Evolutionary conservation across 2,113 vertebrate species (phyloP).

Genomic region (Emydura subglobosa): DNA sequence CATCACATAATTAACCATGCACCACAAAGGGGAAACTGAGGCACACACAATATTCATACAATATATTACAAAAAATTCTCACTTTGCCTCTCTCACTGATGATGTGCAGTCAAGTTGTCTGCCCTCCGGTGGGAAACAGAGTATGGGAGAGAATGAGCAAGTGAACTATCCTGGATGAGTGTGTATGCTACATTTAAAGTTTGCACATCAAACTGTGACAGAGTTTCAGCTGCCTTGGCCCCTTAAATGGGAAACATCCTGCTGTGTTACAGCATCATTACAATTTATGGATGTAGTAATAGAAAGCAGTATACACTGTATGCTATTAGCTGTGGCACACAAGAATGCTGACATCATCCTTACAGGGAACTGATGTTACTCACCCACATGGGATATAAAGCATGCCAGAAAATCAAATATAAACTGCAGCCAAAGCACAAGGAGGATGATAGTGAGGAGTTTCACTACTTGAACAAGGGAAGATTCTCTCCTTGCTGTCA

Average conservation of each 20-base stretch:
- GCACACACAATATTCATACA: neutral
- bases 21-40: neutral
- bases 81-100: neutral
- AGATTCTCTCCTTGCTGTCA: neutral
- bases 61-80: neutral
- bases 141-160: no score
- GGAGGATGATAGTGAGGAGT: neutral
- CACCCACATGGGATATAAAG: neutral
- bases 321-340: neutral
- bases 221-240: neutral
- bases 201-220: neutral
- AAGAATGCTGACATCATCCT: neutral
- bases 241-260: neutral
- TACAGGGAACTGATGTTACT: neutral
- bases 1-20: neutral
- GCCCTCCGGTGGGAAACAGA: no score
- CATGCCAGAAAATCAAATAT: neutral
- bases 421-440: neutral
- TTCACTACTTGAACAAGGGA: neutral
- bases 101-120: neutral
- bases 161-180: no score
- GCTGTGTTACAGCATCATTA: neutral
- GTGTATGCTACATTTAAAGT: no score
- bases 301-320: neutral
- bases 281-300: neutral